These are phyloP conservation scores for Trichogramma dendrolimi DNA, from an alignment of 2,888 invertebrate genomes.

Conservation along the genomic window DNA sequence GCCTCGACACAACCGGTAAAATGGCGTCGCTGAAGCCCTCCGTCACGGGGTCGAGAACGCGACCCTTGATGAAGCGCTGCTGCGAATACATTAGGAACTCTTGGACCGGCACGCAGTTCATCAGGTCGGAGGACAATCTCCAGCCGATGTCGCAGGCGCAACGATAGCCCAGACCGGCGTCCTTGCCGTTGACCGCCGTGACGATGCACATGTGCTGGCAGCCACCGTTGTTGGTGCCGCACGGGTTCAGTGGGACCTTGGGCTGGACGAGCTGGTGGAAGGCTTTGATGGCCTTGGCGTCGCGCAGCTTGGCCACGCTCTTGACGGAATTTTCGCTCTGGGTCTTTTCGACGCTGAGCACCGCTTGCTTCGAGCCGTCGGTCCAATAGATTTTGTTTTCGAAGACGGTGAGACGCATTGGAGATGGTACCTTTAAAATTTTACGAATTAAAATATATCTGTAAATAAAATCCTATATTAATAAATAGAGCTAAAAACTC, in stretches of 20 bases:
- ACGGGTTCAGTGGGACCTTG: constrained; percentile 68
- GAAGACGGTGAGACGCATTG: constrained; percentile 76
- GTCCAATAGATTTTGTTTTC: constrained; percentile 89
- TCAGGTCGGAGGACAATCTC: constrained; percentile 67
- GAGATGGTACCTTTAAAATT: constrained; percentile 66
- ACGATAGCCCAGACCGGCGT: constrained; percentile 73
- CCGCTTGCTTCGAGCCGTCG: constrained; percentile 83
- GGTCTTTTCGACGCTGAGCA: constrained; percentile 82
- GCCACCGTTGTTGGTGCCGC: constrained; percentile 80
- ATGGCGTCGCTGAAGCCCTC: constrained; percentile 94
- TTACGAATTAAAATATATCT: background rate
- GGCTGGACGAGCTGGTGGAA: constrained; percentile 75
- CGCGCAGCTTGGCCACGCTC: constrained; percentile 74
- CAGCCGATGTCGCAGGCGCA: constrained; percentile 88
- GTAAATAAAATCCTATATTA: background rate
- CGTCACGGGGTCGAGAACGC: constrained; percentile 80
- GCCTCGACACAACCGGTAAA: constrained; percentile 83
- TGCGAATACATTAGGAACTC: constrained; percentile 95
- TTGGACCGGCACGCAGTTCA: constrained; percentile 75
- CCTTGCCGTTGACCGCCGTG: constrained; percentile 65
- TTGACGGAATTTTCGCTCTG: constrained; percentile 75
- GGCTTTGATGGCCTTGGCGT: constrained; percentile 79
- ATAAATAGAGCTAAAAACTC: background rate
- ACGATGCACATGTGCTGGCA: constrained; percentile 94
- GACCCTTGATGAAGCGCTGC: constrained; percentile 92